phyloP scores from a whole-genome alignment of 1,140 invertebrate species.

The Leucophenga varia region DNA sequence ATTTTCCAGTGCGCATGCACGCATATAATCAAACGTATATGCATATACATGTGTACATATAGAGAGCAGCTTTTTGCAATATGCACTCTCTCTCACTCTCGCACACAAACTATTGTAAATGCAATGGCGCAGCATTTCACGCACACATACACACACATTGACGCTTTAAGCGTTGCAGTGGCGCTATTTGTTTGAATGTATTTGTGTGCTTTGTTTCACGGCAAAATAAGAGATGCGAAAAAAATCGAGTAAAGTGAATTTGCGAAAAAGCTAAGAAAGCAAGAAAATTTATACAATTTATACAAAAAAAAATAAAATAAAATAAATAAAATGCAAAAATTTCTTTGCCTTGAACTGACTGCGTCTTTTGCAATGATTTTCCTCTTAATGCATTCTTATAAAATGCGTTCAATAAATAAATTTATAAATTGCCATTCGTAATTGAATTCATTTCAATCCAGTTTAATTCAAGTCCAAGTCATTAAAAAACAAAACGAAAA shows the following conservation, averaged over 20 bases:
- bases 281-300: neutral
- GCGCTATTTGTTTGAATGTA: constrained; percentile 9
- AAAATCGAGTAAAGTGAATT: neutral
- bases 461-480: no score
- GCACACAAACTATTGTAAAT: neutral
- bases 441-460: no score
- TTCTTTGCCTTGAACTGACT: neutral
- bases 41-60: constrained; percentile 21
- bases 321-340: constrained; percentile 1
- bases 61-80: constrained; percentile 4
- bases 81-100: constrained; percentile 1
- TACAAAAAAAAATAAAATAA: constrained; percentile 12
- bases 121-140: constrained; percentile 4
- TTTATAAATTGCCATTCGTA: no score
- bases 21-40: constrained; percentile 38
- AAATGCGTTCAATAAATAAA: no score
- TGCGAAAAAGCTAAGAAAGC: neutral
- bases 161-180: neutral
- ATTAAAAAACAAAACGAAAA: no score
- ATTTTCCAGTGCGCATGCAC: constrained; percentile 45
- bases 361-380: neutral
- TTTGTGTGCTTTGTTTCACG: constrained; percentile 42
- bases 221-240: constrained; percentile 1
- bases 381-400: no score
- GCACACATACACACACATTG: neutral